Evolutionary conservation across 2,888 invertebrate species (phyloP), one percentile per base, ranked within the genome.

Genomic region (Loripinus fragilis): DNA sequence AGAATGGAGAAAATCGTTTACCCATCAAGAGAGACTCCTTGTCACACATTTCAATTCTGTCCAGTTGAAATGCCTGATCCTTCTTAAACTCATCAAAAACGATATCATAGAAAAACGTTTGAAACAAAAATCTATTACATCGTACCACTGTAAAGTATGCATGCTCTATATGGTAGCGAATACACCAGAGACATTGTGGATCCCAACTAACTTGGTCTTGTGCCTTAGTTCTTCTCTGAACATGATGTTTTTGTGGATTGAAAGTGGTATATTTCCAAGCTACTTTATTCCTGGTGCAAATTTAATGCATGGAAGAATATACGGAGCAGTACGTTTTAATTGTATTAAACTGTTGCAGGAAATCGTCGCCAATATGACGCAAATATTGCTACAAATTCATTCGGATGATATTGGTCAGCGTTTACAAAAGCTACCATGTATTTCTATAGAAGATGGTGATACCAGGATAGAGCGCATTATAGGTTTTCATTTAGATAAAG

Each of bases 101-200:
- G 71, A 71, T 10, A 55, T 71, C 17, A 66, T 76, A 23, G 42
- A 65, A 25, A 23, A 38, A 20, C 25, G n/a, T 0, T 25, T 76
- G 0, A 17, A 20, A 10, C 50, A 71, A 17, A 55, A 75, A 41
- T 65, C 66, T 0, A 2, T 75, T 3, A 75, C 70, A 0, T 75
- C 75, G 20, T 75, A 75, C 50, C 75, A 75, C 20, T 75, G 75
- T 30, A 75, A 75, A 70, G 71, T 71, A 33, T 71, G 70, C 41
- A 38, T 75, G 10, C 50, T 75, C 15, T 71, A 75, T 41, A 60
- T 50, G 28, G 15, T 75, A 7, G 75, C 70, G 45, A 8, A 64
- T 15, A 50, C 35, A 23, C 30, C 25, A 20, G 12, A 64, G 10
- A 38, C 23, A 25, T 35, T 41, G 0, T 76, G 76, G 76, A n/a